phyloP scores from a whole-genome alignment of 2,888 invertebrate genomes.

The Pseudoips prasinana region DNA sequence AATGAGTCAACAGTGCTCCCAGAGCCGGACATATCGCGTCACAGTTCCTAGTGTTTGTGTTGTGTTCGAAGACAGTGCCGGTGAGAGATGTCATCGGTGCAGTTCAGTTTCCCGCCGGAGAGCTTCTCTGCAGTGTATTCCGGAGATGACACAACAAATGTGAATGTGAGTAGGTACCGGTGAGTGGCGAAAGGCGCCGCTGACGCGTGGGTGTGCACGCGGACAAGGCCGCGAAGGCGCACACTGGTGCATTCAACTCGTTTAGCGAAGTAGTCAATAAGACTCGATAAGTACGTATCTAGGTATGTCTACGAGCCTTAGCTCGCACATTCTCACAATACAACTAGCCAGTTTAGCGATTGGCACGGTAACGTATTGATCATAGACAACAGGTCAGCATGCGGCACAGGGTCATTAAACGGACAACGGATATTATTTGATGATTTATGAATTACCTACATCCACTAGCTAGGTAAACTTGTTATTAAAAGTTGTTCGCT shows the following conservation, averaged over 20 bases:
- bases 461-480: too few species aligned
- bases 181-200: constrained; percentile 41
- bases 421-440: too few species aligned
- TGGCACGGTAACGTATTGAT: too few species aligned
- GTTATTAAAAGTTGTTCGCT: too few species aligned
- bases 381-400: too few species aligned
- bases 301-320: constrained; percentile 33
- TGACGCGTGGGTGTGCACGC: constrained; percentile 55
- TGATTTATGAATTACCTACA: too few species aligned
- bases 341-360: constrained; percentile 9
- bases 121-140: constrained; percentile 69
- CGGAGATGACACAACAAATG: constrained; percentile 49
- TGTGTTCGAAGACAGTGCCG: constrained; percentile 37
- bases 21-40: constrained; percentile 37
- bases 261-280: constrained; percentile 39
- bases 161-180: constrained; percentile 63
- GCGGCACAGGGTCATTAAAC: too few species aligned
- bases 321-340: constrained; percentile 9
- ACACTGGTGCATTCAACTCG: constrained; percentile 70
- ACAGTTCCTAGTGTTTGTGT: constrained; percentile 36
- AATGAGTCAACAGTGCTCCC: constrained; percentile 47
- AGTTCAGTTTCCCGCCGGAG: constrained; percentile 71
- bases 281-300: not conserved
- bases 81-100: constrained; percentile 52
- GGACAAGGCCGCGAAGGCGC: constrained; percentile 60